phyloP scores from a whole-genome alignment of 2,888 invertebrate genomes.

The Galeopsomyia nigrocyanea region DNA sequence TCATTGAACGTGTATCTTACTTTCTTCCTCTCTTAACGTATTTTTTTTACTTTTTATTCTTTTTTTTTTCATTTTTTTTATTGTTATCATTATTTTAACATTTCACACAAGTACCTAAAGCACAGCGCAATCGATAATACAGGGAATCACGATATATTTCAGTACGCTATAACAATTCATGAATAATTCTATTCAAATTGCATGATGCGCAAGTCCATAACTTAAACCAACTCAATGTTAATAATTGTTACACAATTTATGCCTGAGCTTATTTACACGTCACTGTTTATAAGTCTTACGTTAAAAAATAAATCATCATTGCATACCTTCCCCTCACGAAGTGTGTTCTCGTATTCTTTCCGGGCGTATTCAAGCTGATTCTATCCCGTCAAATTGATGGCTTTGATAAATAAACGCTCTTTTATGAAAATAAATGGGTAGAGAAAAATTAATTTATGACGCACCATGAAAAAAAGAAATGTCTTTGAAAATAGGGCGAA shows the following conservation, averaged over 20 bases:
- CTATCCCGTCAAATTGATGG: background rate
- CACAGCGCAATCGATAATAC: conserved; percentile 35
- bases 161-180: conserved; percentile 29
- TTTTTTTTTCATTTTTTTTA: too few species aligned
- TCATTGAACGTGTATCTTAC: background rate
- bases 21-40: too few species aligned
- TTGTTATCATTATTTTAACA: background rate
- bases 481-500: conserved; percentile 39
- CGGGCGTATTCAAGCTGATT: too few species aligned
- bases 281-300: too few species aligned
- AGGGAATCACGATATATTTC: conserved; percentile 26
- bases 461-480: conserved; percentile 38
- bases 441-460: conserved; percentile 16
- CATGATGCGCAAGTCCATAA: conserved; percentile 17
- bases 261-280: too few species aligned
- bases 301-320: too few species aligned
- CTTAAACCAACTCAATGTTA: too few species aligned
- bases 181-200: conserved; percentile 31
- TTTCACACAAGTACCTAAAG: conserved; percentile 26
- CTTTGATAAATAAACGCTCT: background rate
- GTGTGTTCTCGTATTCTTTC: too few species aligned
- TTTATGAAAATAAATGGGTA: background rate
- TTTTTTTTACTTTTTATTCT: too few species aligned
- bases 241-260: too few species aligned
- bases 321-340: too few species aligned